Base-by-base conservation (phyloP, 2,888 invertebrate genomes). In the Apamea crenata region DNA sequence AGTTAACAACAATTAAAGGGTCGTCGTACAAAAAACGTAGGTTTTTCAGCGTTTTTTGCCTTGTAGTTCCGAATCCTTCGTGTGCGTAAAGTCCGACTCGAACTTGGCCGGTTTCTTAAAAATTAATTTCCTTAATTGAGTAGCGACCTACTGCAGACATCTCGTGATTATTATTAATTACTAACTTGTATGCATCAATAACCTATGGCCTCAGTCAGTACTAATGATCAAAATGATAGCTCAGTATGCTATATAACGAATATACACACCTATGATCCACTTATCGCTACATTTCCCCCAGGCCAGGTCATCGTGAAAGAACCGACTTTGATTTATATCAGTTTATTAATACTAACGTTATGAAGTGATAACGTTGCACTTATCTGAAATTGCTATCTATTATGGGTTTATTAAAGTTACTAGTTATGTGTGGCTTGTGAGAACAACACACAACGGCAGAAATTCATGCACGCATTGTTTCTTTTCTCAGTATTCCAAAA, bases 401-500 rank as follows among this genome's bases (percentile, higher is more conserved):
- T 74, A 36, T 68, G 32, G 29, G 29, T 63, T 63, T 83, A 69
- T 68, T 73, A 47, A 21, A 63, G 25, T 63, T 53, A 25, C 18
- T 61, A 36, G 10, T 2, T 68, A 40, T 29, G 40, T 25, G 8
- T 76, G 59, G 12, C n/a, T 75, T 5, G 8, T 44, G 18, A 44
- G 12, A 29, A 47, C 10, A 80, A 86, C 73, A 74, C 72, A 50
- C 74, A 72, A 75, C 72, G 67, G 78, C 79, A 85, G 81, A 84
- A 84, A 90, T 90, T 88, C 78, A 85, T 88, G 65, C 77, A 73
- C 65, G 86, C 81, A 89, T 89, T 88, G 85, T 89, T 73, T 86
- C 77, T 74, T 75, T 82, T 79, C 63, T 77, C 66, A 16, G 68
- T 66, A 47, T 67, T 78, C 67, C 16, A 56, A 75, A 77, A 75